A percentile compares a stretch with the other conserved stretches of the same genome.
These are phyloP conservation scores for Platanista minor DNA, from an alignment of 2,113 vertebrate species.

Conservation along the genomic window DNA sequence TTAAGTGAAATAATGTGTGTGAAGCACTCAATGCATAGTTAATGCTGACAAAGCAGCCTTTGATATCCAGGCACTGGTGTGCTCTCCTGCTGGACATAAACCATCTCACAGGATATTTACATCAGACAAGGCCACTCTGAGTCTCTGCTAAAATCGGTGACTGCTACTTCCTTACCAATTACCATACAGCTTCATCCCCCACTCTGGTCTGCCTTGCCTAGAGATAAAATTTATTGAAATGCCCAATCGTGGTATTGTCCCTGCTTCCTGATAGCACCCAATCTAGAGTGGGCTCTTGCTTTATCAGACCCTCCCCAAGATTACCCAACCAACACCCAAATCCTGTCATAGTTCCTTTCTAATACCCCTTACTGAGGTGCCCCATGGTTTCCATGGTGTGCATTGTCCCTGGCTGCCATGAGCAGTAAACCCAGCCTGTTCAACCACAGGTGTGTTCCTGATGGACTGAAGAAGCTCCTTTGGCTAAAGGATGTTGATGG, in stretches of 20 bases:
- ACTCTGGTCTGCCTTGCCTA: neutral
- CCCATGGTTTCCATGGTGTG: fast-evolving
- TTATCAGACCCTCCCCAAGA: neutral
- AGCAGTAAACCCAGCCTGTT: neutral
- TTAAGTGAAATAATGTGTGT: neutral
- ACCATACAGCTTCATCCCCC: neutral
- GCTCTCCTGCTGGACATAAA: neutral
- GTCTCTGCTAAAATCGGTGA: neutral
- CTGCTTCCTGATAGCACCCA: neutral
- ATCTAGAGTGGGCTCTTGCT: neutral
- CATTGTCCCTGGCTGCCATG: neutral
- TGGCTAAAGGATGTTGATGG: neutral
- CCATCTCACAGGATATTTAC: neutral
- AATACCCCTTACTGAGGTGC: neutral
- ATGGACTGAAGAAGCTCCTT: neutral
- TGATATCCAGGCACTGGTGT: neutral
- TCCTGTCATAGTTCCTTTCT: neutral
- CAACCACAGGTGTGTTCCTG: neutral
- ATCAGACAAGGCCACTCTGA: neutral
- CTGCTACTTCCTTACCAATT: neutral
- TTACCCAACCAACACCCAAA: neutral
- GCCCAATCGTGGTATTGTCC: neutral
- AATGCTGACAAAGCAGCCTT: neutral
- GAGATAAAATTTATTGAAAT: neutral
- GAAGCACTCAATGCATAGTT: neutral